Percentiles rank a stretch among this genome's conserved stretches.
These are phyloP conservation scores for Solenopsis fugax DNA, from an alignment of 1,140 invertebrate species.

Conservation along the genomic window DNA sequence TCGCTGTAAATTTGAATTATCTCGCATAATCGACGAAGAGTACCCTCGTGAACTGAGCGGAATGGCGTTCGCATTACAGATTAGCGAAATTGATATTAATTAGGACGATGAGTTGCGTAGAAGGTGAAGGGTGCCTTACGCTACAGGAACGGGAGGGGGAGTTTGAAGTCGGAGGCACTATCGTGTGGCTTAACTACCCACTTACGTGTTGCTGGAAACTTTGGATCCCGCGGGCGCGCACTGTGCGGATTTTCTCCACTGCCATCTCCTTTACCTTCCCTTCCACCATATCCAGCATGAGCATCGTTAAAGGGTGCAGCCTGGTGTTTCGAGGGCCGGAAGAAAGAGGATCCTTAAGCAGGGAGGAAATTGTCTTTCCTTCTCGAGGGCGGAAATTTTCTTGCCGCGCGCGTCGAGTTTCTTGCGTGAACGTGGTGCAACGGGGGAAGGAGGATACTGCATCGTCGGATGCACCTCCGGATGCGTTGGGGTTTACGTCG, in stretches of 20 bases:
- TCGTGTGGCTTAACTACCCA: slow-evolving; percentile 69
- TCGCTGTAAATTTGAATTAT: slow-evolving; percentile 28
- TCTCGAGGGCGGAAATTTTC: slow-evolving; percentile 62
- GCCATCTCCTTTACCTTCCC: slow-evolving; percentile 41
- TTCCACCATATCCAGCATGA: background rate
- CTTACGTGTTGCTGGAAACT: slow-evolving; percentile 73
- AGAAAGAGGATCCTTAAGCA: slow-evolving; percentile 62
- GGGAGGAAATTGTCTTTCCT: slow-evolving; percentile 62
- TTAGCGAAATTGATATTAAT: slow-evolving; percentile 74
- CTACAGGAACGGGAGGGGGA: background rate
- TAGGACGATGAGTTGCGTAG: slow-evolving; percentile 62
- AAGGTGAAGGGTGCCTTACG: slow-evolving; percentile 25
- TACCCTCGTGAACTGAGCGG: slow-evolving; percentile 22
- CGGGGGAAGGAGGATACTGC: background rate
- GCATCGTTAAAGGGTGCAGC: slow-evolving; percentile 64
- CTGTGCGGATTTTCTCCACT: slow-evolving; percentile 60
- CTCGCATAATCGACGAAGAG: slow-evolving; percentile 36
- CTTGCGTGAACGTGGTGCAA: slow-evolving; percentile 20
- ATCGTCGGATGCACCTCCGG: slow-evolving; percentile 26
- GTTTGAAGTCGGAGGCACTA: slow-evolving; percentile 36
- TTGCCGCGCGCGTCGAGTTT: slow-evolving; percentile 51
- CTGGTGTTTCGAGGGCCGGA: slow-evolving; percentile 19
- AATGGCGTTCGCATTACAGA: slow-evolving; percentile 43
- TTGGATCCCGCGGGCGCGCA: slow-evolving; percentile 65
- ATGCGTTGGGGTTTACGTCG: slow-evolving; percentile 31